Evolutionary conservation across 2,797 vertebrate species (phyloP).

Genomic region (Pangasius larnaudii): DNA sequence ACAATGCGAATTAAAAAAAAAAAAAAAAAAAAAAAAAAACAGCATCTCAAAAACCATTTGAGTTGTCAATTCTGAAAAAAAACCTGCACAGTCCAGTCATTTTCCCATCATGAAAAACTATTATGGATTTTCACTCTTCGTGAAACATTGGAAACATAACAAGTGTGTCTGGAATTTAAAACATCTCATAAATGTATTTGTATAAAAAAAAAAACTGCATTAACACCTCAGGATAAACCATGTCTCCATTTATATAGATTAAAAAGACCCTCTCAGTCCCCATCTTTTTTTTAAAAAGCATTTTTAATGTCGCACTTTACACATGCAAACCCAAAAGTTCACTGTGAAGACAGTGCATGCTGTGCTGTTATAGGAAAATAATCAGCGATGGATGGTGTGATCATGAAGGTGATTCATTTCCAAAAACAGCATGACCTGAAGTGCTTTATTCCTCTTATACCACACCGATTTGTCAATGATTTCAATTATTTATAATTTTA

Average conservation of each 20-base stretch:
- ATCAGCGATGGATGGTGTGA: not conserved
- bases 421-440: not conserved
- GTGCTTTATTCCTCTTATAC: not conserved
- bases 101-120: conserved; percentile 37
- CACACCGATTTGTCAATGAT: not conserved
- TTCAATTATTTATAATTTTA: not conserved
- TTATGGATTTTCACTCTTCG: conserved; percentile 38
- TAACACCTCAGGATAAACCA: not conserved
- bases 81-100: conserved; percentile 37
- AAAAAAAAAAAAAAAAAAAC: not conserved
- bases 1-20: not conserved
- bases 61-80: conserved; percentile 37
- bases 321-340: no score
- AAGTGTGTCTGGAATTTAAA: conserved; percentile 19
- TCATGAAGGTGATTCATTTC: not conserved
- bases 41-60: conserved; percentile 12
- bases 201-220: not conserved
- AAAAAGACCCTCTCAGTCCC: not conserved
- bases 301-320: no score
- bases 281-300: no score
- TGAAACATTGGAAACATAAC: conserved; percentile 32
- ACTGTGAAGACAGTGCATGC: no score
- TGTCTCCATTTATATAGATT: not conserved
- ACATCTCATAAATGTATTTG: conserved; percentile 13
- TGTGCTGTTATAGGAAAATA: no score